Base-by-base conservation (phyloP, 2,888 invertebrate genomes). In the Elegia similella region DNA sequence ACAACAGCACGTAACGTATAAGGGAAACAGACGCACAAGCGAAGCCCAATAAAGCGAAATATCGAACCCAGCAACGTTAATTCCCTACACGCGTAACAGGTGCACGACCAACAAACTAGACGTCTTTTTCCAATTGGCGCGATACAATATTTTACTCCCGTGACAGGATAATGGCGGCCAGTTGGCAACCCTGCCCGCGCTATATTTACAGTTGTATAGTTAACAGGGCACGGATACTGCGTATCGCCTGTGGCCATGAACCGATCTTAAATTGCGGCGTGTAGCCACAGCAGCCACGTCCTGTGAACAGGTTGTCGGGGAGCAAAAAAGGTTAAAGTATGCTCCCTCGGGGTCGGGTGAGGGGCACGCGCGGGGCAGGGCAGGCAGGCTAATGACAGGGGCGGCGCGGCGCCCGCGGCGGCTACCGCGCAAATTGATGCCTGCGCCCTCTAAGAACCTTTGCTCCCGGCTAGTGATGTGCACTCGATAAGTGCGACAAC, bases 241-340 rank as follows among this genome's bases (percentile, higher is more conserved):
- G 88, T 84, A 85, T 81, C 80, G 87, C 89, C 87, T 66, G 80
- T 82, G 90, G 90, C 89, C 90, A 83, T 89, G 90, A 88, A 88
- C 88, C 84, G 83, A 82, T 80, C 77, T 82, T 80, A 82, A 83
- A 84, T 84, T 84, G 86, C 86, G 82, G 72, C 73, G 80, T 72
- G 81, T 73, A 82, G 84, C 78, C 82, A 82, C 87, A 82, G 86
- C 86, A 84, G 86, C 86, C 82, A 78, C 70, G 68, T 75, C 78
- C 77, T 71, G 78, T 78, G 87, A 90, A 91, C 90, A 89, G 90
- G 90, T 91, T 90, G 88, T 59, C 77, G 70, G 78, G 86, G 82
- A 84, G 88, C 89, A 88, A 91, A 91, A 91, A 91, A 91, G 89
- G 89, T 89, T 90, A 90, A 88, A 87, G 87, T 88, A 87, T 88